Conservation (phyloP, 2,797 vertebrate genomes). For the Lophius americanus region DNA sequence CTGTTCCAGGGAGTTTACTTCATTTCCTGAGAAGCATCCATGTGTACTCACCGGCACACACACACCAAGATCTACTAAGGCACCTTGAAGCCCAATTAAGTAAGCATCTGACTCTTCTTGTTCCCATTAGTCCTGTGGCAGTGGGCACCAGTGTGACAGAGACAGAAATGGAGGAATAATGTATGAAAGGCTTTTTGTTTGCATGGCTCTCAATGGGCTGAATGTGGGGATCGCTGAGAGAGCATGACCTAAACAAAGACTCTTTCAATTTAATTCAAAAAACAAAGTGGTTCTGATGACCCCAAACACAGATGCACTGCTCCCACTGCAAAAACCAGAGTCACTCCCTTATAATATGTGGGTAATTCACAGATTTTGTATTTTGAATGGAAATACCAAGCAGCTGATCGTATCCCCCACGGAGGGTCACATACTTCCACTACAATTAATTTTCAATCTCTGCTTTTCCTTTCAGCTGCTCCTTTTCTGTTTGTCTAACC, state of each 20-base stretch:
- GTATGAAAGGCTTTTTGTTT: slow-evolving; percentile 74
- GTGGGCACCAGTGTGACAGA: slow-evolving; percentile 38
- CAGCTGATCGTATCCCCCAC: slow-evolving; percentile 45
- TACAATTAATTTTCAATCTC: slow-evolving; percentile 54
- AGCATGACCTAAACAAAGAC: slow-evolving; percentile 76
- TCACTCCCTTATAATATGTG: slow-evolving; percentile 65
- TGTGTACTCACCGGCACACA: slow-evolving; percentile 25
- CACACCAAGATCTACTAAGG: slow-evolving; percentile 51
- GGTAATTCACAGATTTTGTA: slow-evolving; percentile 63
- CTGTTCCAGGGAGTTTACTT: slow-evolving; percentile 72
- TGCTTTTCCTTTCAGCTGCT: slow-evolving; percentile 34
- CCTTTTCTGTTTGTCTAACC: slow-evolving; percentile 46
- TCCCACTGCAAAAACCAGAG: slow-evolving; percentile 50
- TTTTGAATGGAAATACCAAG: slow-evolving; percentile 62
- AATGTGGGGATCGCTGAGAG: slow-evolving; percentile 69
- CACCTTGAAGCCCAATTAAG: slow-evolving; percentile 78
- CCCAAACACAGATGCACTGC: slow-evolving; percentile 69
- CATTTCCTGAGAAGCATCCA: slow-evolving; percentile 60
- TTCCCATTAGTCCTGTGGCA: slow-evolving; percentile 56
- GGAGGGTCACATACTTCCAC: slow-evolving; percentile 46
- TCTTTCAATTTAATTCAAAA: slow-evolving; percentile 71
- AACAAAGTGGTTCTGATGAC: slow-evolving; percentile 74
- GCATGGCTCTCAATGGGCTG: slow-evolving; percentile 71
- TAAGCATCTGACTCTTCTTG: slow-evolving; percentile 64
- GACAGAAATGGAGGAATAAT: slow-evolving; percentile 56